Evolutionary conservation across 2,113 vertebrate genomes (phyloP).

Genomic region (Tupaia chinensis): DNA sequence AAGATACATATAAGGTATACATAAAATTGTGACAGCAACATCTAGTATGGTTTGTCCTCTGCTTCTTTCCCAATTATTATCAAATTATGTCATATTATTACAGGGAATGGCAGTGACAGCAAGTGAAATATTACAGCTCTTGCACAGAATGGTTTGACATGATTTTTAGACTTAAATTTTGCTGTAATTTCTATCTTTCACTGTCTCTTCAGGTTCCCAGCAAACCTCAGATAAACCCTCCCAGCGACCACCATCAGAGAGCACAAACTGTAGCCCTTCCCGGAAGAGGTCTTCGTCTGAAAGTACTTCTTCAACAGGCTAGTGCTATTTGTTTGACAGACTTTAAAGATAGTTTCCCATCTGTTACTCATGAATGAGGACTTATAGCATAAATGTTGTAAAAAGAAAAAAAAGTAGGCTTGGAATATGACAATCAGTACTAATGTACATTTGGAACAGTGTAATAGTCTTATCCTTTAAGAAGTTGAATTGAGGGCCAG

Average conservation of each 20-base stretch:
- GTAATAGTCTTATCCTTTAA: neutral
- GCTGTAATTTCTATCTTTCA: conserved; percentile 71
- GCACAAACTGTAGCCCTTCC: conserved; percentile 87
- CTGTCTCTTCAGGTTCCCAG: conserved; percentile 81
- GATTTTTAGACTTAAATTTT: conserved; percentile 23
- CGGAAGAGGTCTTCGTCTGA: conserved; percentile 88
- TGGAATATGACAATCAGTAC: neutral
- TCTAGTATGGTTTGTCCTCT: neutral
- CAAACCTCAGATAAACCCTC: conserved; percentile 86
- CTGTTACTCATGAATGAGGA: neutral
- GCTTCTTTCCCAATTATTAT: neutral
- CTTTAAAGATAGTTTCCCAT: neutral
- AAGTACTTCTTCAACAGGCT: conserved; percentile 88
- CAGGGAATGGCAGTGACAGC: conserved; percentile 24
- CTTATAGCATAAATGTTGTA: neutral
- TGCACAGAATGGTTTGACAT: neutral
- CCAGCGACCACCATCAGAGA: conserved; percentile 85
- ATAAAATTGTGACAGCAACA: conserved; percentile 20
- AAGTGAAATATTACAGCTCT: conserved; percentile 30
- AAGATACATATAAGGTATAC: neutral
- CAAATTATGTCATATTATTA: neutral
- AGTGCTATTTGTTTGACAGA: conserved; percentile 59
- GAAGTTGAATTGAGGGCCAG: neutral
- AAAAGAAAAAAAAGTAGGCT: neutral
- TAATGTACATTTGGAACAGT: neutral